phyloP scores from a whole-genome alignment of 2,888 invertebrate species.

The Rhingia campestris region DNA sequence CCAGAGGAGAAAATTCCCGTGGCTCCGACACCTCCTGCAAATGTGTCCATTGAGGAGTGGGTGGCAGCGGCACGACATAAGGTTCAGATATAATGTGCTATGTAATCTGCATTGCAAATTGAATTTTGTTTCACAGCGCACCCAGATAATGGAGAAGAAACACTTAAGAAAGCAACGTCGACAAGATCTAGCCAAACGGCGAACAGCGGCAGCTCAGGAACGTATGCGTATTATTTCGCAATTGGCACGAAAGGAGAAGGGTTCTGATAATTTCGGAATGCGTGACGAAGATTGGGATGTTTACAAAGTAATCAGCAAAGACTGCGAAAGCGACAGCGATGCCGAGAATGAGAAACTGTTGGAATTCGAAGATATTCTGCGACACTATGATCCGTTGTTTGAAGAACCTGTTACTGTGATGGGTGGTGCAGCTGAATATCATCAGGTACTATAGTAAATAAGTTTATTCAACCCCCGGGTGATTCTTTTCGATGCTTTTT shows the following conservation, averaged over 20 bases:
- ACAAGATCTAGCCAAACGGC: slow-evolving; percentile 93
- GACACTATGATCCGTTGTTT: slow-evolving; percentile 91
- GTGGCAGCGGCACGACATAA: slow-evolving; percentile 78
- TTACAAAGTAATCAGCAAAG: slow-evolving; percentile 92
- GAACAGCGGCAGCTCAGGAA: slow-evolving; percentile 96
- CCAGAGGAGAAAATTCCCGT: slow-evolving; percentile 76
- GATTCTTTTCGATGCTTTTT: neutral
- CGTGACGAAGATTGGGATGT: slow-evolving; percentile 98
- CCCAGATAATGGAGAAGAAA: slow-evolving; percentile 89
- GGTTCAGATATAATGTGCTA: slow-evolving; percentile 33
- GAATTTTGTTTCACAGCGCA: slow-evolving; percentile 82
- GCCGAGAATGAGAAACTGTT: slow-evolving; percentile 94
- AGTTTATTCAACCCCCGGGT: neutral
- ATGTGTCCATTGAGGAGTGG: slow-evolving; percentile 79
- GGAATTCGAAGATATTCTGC: slow-evolving; percentile 92
- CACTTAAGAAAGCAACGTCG: slow-evolving; percentile 90
- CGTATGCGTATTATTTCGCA: slow-evolving; percentile 97
- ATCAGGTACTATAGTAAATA: slow-evolving; percentile 83
- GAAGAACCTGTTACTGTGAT: slow-evolving; percentile 83
- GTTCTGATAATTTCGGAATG: slow-evolving; percentile 95
- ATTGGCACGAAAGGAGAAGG: slow-evolving; percentile 90
- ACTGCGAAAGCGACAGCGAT: slow-evolving; percentile 94
- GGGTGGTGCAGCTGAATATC: slow-evolving; percentile 86
- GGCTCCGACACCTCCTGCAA: slow-evolving; percentile 80
- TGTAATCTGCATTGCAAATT: neutral